These are phyloP conservation scores for Struthio camelus DNA, from an alignment of 2,113 vertebrate species.

Conservation along the genomic window DNA sequence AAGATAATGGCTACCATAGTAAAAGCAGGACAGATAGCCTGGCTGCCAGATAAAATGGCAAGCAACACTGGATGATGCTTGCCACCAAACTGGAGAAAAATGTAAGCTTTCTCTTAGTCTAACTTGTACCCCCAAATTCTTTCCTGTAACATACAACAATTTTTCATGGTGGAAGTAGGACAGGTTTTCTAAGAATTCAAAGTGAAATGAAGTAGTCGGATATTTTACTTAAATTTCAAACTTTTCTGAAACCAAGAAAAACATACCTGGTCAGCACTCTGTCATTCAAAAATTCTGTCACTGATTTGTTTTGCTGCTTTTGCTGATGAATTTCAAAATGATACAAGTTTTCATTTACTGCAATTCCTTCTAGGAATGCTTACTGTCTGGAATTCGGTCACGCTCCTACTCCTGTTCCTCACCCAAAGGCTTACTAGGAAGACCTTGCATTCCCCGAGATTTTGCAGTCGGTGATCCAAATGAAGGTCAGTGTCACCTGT, in stretches of 20 bases:
- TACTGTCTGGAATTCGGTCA: conserved; percentile 81
- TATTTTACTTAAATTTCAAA: not conserved
- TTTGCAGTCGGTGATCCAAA: conserved; percentile 64
- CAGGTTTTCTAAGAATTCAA: not conserved
- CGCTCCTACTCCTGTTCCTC: conserved; percentile 96
- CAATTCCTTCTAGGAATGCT: conserved; percentile 75
- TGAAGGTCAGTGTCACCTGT: conserved; percentile 79
- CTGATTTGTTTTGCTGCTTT: not conserved
- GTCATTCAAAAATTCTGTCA: not conserved
- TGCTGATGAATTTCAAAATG: not conserved
- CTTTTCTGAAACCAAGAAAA: not conserved
- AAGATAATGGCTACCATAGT: not conserved
- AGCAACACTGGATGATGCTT: rapidly evolving
- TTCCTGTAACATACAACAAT: not conserved
- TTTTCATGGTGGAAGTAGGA: not conserved
- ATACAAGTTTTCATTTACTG: not conserved
- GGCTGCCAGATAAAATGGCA: not conserved
- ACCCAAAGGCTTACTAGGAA: conserved; percentile 83
- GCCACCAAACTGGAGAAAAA: not conserved
- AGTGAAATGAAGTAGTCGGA: not conserved
- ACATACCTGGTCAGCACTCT: rapidly evolving
- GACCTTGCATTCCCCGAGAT: conserved; percentile 71
- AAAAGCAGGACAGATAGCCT: not conserved
- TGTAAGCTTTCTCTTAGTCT: not conserved
- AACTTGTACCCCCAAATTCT: not conserved